phyloP scores from a whole-genome alignment of 2,888 invertebrate species.

The Metallyticus violacea region DNA sequence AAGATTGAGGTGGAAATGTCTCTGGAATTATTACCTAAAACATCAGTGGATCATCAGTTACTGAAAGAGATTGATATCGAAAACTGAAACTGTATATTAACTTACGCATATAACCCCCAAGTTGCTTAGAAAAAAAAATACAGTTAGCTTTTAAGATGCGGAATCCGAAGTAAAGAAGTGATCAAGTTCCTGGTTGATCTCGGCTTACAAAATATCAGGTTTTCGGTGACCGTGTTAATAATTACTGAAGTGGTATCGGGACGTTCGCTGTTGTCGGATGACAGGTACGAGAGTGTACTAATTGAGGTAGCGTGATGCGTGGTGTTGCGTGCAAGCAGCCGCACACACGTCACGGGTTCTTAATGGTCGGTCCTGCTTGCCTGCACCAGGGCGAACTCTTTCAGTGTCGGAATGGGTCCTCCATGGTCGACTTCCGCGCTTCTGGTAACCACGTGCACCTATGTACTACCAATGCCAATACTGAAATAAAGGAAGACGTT shows the following conservation, averaged over 20 bases:
- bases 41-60: too few species aligned
- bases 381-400: background rate
- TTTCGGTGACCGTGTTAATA: background rate
- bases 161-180: background rate
- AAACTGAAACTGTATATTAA: too few species aligned
- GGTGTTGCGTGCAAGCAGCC: background rate
- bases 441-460: too few species aligned
- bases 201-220: background rate
- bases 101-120: too few species aligned
- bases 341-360: slow-evolving; percentile 5
- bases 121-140: too few species aligned
- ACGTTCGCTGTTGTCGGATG: background rate
- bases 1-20: too few species aligned
- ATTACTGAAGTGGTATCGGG: background rate
- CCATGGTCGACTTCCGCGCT: background rate
- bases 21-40: too few species aligned
- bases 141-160: background rate
- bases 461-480: too few species aligned
- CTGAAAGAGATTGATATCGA: too few species aligned
- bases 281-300: background rate
- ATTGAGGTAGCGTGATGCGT: slow-evolving; percentile 10
- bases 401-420: background rate
- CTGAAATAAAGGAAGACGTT: too few species aligned
- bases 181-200: background rate
- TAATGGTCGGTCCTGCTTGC: slow-evolving; percentile 10